Base-by-base conservation (phyloP, 2,888 invertebrate genomes). In the Embidobia sp. region DNA sequence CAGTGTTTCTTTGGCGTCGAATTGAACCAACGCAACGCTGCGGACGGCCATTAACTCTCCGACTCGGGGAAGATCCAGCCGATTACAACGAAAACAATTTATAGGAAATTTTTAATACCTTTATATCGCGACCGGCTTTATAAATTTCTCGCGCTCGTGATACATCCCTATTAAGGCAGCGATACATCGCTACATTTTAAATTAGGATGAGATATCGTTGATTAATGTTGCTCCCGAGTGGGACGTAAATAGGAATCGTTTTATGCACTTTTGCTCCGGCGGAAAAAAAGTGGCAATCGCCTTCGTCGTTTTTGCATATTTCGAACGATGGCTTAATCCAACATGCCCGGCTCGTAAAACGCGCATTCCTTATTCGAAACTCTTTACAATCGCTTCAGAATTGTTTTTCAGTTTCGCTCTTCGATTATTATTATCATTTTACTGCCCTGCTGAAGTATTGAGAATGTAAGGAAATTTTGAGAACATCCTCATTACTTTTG, bases 41-140 rank as follows among this genome's bases (percentile, higher is more conserved):
- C 5, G 16, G 42, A 13, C 26, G 10, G 22, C 40, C 27, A 55
- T 66, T 46, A 53, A 55, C 46, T 55, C 2, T n/a, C n/a, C 35
- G 29, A 16, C 5, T 40, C 46, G 18, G n/a, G n/a, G n/a, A n/a
- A 55, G 46, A 66, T 66, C 22, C 35, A 29, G n/a, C 44, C 26
- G 66, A 66, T 53, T 63, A 46, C 44, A 22, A 66, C 53, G 35
- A 51, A 64, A 66, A 66, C 66, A 66, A 66, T 53, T 66, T 66
- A 66, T 53, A 33, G 53, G 33, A 22, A 44, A 66, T 53, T 66
- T 66, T 66, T 66, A 66, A 46, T 57, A 48, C 49, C 40, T 40
- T 29, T n/a, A 27, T 40, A 63, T 51, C 42, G 18, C 31, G 3
- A 5, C 10, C 37, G 37, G 13, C 29, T 11, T 19, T 29, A 49